Evolutionary conservation across 2,888 invertebrate species (phyloP), one percentile per base, ranked within the genome.

Genomic region (Drosophila multiciliata): DNA sequence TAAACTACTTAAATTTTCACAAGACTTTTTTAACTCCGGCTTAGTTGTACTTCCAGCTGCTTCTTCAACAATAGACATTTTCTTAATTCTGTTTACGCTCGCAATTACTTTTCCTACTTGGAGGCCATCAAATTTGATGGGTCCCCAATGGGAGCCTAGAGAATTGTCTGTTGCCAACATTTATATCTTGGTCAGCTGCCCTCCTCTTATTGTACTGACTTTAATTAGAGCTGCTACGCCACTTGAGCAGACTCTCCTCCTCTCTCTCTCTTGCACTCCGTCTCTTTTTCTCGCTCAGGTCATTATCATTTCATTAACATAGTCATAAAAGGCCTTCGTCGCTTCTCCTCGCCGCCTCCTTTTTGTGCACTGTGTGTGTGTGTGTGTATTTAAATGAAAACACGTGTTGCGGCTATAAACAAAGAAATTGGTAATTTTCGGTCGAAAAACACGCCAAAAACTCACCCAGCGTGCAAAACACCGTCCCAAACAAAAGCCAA

Each of bases 291-390:
- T 55, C 29, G 45, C 59, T 69, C 52, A 45, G 65, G 38, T 73
- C 68, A 90, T 90, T 86, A 90, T 89, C 86, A 86, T 86, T 86
- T 86, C 89, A 86, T 86, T 86, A 86, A 80, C 90, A 86, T 90
- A 90, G 62, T 72, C 86, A 89, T 88, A 86, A 90, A 83, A 79
- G 66, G 55, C 54, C 26, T n/a, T 38, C 5, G 12, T n/a, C 54
- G 49, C 40, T 62, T 40, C 12, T 36, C 26, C 32, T 12, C 49
- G 17, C 29, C 1, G 36, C 23, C 32, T 15, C n/a, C 20, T 49
- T 26, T 26, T 40, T 11, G 53, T 66, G 38, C 53, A 20, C 26
- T 50, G 40, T 15, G 45, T 58, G 29, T 49, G 40, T 57, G 20
- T 61, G 54, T 70, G 66, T 72, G 63, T 83, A 71, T 77, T 74